Evolutionary conservation across 2,113 vertebrate genomes (phyloP), one percentile per base, ranked within the genome.

Genomic region (Dunckerocampus dactyliophorus): DNA sequence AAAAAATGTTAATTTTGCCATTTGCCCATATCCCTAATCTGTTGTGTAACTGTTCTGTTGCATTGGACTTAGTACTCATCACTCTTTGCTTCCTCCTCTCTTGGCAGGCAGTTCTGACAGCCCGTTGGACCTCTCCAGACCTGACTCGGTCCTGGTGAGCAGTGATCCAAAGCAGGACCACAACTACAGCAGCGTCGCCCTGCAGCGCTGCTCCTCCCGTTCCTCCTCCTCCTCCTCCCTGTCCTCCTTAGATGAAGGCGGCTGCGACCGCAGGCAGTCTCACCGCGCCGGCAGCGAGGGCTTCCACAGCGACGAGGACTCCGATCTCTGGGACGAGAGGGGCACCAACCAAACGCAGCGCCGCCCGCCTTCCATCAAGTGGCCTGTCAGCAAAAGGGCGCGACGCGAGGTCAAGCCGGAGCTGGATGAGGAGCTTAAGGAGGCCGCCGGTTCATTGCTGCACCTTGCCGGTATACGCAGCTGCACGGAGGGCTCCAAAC

Each of bases 401-500:
- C 73, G 91, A 0, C 87, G 90, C 47, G 94, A 93, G 76, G 65
- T 89, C 1, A 91, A 93, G 73, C 91, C 91, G 8, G 97, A 99
- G 83, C 91, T 98, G 10, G 97, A 99, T 17, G 96, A 98, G 78
- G 97, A 99, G 93, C 86, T 99, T 65, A 98, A 99, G 79, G 97
- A 98, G 74, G 97, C 97, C 0, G 97, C 97, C 0, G 97, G 97
- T n/a, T 99, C 96, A 19, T 91, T 99, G 80, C 92, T 99, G 57
- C 95, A 98, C 88, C 92, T 99, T 31, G 96, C 97, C 9, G 97
- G 97, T 65, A 94, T 99, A 83, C 93, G 92, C 68, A 94, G 92
- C 8, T 95, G 94, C 82, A 90, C 92, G 47, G 93, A 94, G 67
- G 92, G 93, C 62, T 92, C 94, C 64, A 94, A 95, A 93, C 93